Evolutionary conservation across 2,797 vertebrate genomes (phyloP), one percentile per base, ranked within the genome.

Genomic region (Buphagus erythrorhynchus): DNA sequence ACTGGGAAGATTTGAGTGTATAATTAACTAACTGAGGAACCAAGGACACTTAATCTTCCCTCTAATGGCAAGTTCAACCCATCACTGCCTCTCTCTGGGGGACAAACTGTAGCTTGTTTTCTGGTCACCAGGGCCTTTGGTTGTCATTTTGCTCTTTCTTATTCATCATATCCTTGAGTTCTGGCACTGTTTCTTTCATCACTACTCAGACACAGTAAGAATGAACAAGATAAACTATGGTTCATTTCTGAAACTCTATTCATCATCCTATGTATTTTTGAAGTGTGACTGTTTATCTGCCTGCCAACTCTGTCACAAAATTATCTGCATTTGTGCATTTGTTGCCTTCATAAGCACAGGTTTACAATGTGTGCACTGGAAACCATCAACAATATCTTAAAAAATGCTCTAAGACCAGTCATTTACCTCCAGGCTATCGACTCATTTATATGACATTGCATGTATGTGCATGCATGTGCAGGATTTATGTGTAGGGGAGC

Each of bases 11-110:
- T 98, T 98, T 98, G 98, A 99, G 98, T 99, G 98, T 99, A 98
- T 99, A 99, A 99, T 99, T 99, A 99, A 99, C 98, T 98, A 98
- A 98, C 98, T 97, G 97, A 98, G 95, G 98, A 98, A 98, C 98
- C 98, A 95, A 95, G 98, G 98, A 98, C 98, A 99, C 99, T 99
- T 99, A 99, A 99, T 99, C 98, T 99, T 99, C 97, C 97, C 98
- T 98, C 97, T 99, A 99, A 99, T 98, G 98, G 98, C 98, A 99
- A 99, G 98, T 98, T 98, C 98, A 98, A 97, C 98, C 98, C 98
- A 98, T 99, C 98, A 98, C 97, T 94, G 65, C 95, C 96, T 98
- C 95, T 98, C 98, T 99, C 98, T 94, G 95, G 98, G 96, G 98
- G 98, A 97, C 96, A 98, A 98, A 99, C 98, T 98, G 96, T 98